These are phyloP conservation scores for Lordiphosa andalusiaca DNA, from an alignment of 2,888 invertebrate genomes.

Conservation along the genomic window DNA sequence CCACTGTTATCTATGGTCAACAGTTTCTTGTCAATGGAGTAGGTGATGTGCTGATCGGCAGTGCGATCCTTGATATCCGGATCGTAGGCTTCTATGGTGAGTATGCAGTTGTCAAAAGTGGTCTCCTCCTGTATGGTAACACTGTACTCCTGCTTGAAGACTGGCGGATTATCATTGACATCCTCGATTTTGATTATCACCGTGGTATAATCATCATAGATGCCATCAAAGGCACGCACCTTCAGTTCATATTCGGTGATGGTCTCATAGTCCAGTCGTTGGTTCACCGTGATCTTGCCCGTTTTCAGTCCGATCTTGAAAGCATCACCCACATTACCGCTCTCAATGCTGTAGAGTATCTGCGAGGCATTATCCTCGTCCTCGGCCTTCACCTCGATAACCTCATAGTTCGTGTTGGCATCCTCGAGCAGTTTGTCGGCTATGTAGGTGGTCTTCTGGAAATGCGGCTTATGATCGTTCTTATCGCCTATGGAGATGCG, in stretches of 20 bases:
- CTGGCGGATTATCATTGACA: constrained; percentile 95
- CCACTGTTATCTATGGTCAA: constrained; percentile 88
- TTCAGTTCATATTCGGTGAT: constrained; percentile 92
- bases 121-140: constrained; percentile 89
- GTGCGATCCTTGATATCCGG: constrained; percentile 90
- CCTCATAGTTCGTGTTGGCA: constrained; percentile 89
- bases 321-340: constrained; percentile 92
- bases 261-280: constrained; percentile 90
- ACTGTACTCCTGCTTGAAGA: constrained; percentile 87
- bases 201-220: constrained; percentile 89
- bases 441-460: constrained; percentile 87
- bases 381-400: constrained; percentile 92
- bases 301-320: constrained; percentile 92
- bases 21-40: constrained; percentile 86
- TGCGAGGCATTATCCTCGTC: constrained; percentile 94
- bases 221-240: constrained; percentile 91
- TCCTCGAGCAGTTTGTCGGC: constrained; percentile 90
- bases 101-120: constrained; percentile 86
- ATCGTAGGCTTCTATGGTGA: constrained; percentile 88
- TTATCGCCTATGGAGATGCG: constrained; percentile 96
- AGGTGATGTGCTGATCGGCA: constrained; percentile 89
- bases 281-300: constrained; percentile 91
- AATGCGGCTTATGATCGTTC: constrained; percentile 96
- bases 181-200: constrained; percentile 93
- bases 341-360: constrained; percentile 92